A percentile compares a stretch with the other conserved stretches of the same genome.
Evolutionary conservation across 2,797 vertebrate species (phyloP).

Genomic region (Clamator glandarius): DNA sequence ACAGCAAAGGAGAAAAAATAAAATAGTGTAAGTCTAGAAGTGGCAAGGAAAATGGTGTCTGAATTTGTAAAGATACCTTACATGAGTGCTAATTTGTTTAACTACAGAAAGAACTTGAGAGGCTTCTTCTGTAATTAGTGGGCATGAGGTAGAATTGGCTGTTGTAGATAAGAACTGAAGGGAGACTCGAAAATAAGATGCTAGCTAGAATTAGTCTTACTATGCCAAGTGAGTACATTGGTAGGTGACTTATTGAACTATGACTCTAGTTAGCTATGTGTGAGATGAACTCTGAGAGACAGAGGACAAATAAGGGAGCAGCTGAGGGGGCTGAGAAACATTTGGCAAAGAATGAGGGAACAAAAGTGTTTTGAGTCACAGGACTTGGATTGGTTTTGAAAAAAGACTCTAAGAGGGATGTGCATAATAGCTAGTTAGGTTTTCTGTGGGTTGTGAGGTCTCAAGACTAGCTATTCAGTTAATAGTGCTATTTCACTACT

Average conservation of each 20-base stretch:
- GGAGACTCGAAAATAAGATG: neutral
- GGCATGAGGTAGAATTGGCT: neutral
- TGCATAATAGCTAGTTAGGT: neutral
- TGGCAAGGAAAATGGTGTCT: neutral
- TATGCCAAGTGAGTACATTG: neutral
- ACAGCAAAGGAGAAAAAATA: neutral
- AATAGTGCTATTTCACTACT: neutral
- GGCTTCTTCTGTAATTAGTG: neutral
- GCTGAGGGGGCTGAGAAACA: neutral
- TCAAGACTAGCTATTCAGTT: neutral
- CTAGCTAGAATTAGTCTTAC: neutral
- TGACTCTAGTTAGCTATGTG: neutral
- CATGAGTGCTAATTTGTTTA: neutral
- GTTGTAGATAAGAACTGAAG: neutral
- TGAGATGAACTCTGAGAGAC: neutral
- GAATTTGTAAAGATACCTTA: neutral
- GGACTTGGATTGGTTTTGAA: neutral
- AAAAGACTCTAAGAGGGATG: neutral
- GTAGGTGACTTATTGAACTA: neutral
- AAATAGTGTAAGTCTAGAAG: neutral
- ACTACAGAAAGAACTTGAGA: neutral
- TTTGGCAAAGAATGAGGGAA: neutral
- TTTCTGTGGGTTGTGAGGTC: neutral
- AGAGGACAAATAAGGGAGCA: neutral
- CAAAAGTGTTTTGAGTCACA: neutral